These are phyloP conservation scores for Nothura maculosa DNA, from an alignment of 2,797 vertebrate species.

Conservation along the genomic window DNA sequence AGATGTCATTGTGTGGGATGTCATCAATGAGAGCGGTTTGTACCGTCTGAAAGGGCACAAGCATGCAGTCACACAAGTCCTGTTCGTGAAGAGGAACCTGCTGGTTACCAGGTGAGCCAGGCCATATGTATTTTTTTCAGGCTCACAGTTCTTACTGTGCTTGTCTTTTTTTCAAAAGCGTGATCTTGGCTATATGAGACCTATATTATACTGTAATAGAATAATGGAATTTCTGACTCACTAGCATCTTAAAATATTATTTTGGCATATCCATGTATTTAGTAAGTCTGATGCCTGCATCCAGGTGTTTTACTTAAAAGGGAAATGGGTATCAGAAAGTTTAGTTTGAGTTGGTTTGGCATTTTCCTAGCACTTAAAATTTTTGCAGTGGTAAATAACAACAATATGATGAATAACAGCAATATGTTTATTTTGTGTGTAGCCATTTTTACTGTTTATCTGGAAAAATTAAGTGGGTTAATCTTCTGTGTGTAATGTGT, in stretches of 20 bases:
- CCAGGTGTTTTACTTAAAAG: not conserved
- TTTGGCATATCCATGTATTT: rapidly evolving
- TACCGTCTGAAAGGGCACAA: constrained; percentile 95
- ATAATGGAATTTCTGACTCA: not conserved
- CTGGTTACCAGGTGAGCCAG: constrained; percentile 90
- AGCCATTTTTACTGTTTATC: not conserved
- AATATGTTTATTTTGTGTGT: not conserved
- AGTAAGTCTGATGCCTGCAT: not conserved
- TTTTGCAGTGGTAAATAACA: not conserved
- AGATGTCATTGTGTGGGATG: constrained; percentile 96
- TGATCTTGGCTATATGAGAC: not conserved
- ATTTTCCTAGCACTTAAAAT: not conserved
- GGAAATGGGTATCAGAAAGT: not conserved
- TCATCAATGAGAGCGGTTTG: constrained; percentile 96
- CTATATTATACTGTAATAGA: not conserved
- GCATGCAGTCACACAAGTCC: constrained; percentile 90
- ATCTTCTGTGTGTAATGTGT: not conserved
- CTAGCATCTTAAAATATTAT: not conserved
- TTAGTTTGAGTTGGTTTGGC: not conserved
- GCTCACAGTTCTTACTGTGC: not conserved
- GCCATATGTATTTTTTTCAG: not conserved
- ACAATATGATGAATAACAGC: not conserved
- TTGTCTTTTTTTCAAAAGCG: not conserved
- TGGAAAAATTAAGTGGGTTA: not conserved
- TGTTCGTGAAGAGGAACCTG: constrained; percentile 93